These are phyloP conservation scores for Agelastica alni DNA, from an alignment of 2,888 invertebrate species.

Conservation along the genomic window DNA sequence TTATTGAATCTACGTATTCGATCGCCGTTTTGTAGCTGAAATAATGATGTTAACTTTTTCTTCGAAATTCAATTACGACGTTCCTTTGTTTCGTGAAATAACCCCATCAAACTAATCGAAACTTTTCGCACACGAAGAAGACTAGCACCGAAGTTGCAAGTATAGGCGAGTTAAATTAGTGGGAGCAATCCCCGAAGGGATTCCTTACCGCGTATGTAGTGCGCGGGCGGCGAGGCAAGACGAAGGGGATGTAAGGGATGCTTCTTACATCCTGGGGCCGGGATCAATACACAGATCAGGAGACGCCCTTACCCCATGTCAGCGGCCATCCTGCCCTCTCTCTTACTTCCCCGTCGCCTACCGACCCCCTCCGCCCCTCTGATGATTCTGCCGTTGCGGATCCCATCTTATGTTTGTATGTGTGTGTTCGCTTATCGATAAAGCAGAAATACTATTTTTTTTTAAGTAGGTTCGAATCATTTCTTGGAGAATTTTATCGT, in stretches of 20 bases:
- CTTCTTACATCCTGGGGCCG: conserved; percentile 57
- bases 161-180: conserved; percentile 46
- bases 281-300: conserved; percentile 60
- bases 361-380: conserved; percentile 17
- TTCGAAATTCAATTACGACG: conserved; percentile 7
- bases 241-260: conserved; percentile 56
- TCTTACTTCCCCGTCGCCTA: conserved; percentile 22
- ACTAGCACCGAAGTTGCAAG: conserved; percentile 39
- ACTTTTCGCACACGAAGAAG: conserved; percentile 30
- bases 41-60: conserved; percentile 3
- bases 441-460: too few relatives aligned
- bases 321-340: conserved; percentile 51
- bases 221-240: conserved; percentile 32
- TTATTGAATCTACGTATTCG: too few relatives aligned
- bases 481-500: too few relatives aligned
- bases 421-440: too few relatives aligned
- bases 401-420: conserved; percentile 36
- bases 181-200: conserved; percentile 44
- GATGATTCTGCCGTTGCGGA: conserved; percentile 17
- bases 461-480: too few relatives aligned
- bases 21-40: not conserved
- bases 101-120: conserved; percentile 27
- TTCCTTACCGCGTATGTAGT: conserved; percentile 31
- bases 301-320: conserved; percentile 58
- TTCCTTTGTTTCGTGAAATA: conserved; percentile 21